Evolutionary conservation across 1,140 invertebrate genomes (phyloP), one percentile per base, ranked within the genome.

Genomic region (Charaxes varanes): DNA sequence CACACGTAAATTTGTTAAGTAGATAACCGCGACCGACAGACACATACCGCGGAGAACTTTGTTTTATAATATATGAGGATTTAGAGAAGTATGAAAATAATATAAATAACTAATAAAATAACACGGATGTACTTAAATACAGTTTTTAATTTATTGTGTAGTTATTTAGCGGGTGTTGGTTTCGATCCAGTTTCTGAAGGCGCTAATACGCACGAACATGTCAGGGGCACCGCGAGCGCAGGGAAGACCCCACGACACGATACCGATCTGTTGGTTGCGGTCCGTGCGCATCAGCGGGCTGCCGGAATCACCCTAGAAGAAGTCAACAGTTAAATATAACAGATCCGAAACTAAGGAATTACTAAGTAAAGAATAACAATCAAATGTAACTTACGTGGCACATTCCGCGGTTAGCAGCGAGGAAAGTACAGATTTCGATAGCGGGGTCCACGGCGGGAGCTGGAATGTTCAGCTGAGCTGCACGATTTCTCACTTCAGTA

Each of bases 201-300:
- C 59, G 16, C 76, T 77, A 21, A 87, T 57, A 24, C 84, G 28
- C 5, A 42, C 52, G 24, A 54, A 58, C 41, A 62, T 38, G 14
- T 62, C 58, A 2, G 53, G 88, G 6, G 70, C 76, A n/a, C 85
- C 86, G 11, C 47, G 36, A 0, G 86, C 88, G 59, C 88, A 90
- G 0, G 88, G 87, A 11, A 84, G 57, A 4, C 87, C 87, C 73
- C 87, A 90, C 0, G 87, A 89, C 0, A 87, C 87, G 10, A 89
- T 68, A 8, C 88, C 88, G 32, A 88, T 64, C 28, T 85, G 69
- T 14, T 77, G 63, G 0, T 50, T 42, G 11, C 13, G 26, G n/a
- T 57, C 65, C n/a, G 65, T 54, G 1, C 70, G 62, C 0, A 87
- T 70, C 14, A 89, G 59, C 7, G 88, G 85, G 22, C 87, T 86